Evolutionary conservation across 2,888 invertebrate species (phyloP).

Genomic region (Nymphalis c-album): DNA sequence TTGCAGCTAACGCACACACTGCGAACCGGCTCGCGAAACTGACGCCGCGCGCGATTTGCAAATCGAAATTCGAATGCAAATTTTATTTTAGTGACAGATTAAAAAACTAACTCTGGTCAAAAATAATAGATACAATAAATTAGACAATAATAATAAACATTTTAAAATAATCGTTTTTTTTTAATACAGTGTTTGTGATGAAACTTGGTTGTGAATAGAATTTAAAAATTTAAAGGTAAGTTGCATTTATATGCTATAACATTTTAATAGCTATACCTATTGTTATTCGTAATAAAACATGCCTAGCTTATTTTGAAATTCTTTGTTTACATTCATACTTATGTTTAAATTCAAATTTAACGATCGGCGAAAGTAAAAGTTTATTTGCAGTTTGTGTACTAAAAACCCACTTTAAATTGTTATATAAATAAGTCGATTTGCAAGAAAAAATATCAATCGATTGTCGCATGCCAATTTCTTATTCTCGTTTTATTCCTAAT

Average conservation of each 20-base stretch:
- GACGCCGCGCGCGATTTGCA: slow-evolving; percentile 48
- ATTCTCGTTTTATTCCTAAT: too few species aligned
- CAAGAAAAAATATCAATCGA: neutral
- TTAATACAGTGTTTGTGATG: slow-evolving; percentile 27
- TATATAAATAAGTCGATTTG: slow-evolving; percentile 1
- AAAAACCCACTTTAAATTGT: slow-evolving; percentile 9
- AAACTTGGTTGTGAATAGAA: slow-evolving; percentile 36
- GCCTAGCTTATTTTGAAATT: neutral
- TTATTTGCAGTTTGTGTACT: neutral
- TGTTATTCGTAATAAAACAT: neutral
- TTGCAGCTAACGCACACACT: slow-evolving; percentile 63
- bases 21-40: slow-evolving; percentile 44
- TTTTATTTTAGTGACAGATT: slow-evolving; percentile 18
- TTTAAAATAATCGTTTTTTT: neutral
- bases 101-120: neutral
- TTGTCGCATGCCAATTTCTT: too few species aligned
- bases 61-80: slow-evolving; percentile 34
- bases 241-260: neutral
- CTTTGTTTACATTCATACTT: neutral
- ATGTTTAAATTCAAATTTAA: neutral
- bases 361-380: slow-evolving; percentile 18
- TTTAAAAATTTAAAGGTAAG: slow-evolving; percentile 25
- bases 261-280: neutral
- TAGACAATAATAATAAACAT: slow-evolving; percentile 7
- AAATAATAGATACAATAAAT: neutral